phyloP scores from a whole-genome alignment of 2,888 invertebrate genomes.

The Selenia dentaria region DNA sequence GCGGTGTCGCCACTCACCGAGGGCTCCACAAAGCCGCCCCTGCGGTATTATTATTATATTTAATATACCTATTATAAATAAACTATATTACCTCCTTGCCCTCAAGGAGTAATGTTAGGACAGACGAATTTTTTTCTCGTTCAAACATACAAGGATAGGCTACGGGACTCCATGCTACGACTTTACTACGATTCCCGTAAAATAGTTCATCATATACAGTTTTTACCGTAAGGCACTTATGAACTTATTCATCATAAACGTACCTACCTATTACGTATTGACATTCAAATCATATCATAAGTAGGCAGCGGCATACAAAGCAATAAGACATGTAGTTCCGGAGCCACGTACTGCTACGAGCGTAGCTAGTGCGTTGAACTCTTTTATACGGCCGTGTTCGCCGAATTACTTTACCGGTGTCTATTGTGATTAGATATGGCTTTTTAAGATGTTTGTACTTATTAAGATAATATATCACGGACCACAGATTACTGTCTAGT shows the following conservation, averaged over 20 bases:
- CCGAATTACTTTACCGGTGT: constrained; percentile 8
- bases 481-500: too few relatives aligned
- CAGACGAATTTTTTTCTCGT: too few relatives aligned
- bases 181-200: not conserved
- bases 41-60: too few relatives aligned
- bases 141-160: too few relatives aligned
- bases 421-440: not conserved
- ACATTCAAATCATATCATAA: constrained; percentile 16
- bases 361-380: constrained; percentile 64
- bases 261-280: constrained; percentile 3
- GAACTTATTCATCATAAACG: not conserved
- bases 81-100: too few relatives aligned
- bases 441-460: not conserved
- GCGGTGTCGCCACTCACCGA: too few relatives aligned
- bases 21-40: too few relatives aligned
- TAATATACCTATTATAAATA: too few relatives aligned
- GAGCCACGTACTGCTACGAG: constrained; percentile 34
- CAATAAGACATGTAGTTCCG: constrained; percentile 35
- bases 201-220: not conserved
- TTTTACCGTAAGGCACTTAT: not conserved
- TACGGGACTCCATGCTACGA: not conserved
- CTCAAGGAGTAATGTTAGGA: too few relatives aligned
- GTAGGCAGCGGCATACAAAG: constrained; percentile 15
- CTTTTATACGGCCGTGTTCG: constrained; percentile 55
- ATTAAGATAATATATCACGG: too few relatives aligned